These are phyloP conservation scores for Phyllopteryx taeniolatus DNA, from an alignment of 2,113 vertebrate genomes.

Conservation along the genomic window DNA sequence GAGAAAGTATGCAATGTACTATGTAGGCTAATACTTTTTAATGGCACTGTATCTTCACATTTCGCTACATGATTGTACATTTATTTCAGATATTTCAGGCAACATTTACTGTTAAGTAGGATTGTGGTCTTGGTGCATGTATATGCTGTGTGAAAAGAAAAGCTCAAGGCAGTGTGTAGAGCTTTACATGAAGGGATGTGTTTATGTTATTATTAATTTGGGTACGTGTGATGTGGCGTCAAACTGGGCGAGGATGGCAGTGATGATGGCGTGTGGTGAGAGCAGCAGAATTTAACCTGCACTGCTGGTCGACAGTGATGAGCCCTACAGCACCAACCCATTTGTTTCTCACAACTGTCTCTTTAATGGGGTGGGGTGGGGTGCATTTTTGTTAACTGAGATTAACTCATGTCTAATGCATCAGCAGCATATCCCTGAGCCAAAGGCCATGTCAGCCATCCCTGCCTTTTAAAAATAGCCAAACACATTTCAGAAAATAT, in stretches of 20 bases:
- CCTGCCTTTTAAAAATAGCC: constrained; percentile 59
- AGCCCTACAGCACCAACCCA: constrained; percentile 41
- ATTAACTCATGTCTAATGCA: constrained; percentile 70
- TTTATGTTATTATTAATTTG: constrained; percentile 4
- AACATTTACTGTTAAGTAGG: background rate
- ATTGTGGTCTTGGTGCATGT: background rate
- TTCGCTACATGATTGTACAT: background rate
- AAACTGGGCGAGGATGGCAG: constrained; percentile 13
- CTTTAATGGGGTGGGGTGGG: constrained; percentile 12
- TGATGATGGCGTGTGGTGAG: constrained; percentile 26
- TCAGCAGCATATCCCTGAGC: constrained; percentile 50
- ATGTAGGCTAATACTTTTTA: no score
- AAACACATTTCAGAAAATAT: constrained; percentile 63
- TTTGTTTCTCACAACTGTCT: constrained; percentile 45
- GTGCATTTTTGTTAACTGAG: constrained; percentile 62
- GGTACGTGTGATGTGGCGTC: background rate
- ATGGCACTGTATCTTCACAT: background rate
- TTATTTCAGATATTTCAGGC: background rate
- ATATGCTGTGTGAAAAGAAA: constrained; percentile 8
- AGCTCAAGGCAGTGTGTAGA: constrained; percentile 16
- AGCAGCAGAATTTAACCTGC: constrained; percentile 39
- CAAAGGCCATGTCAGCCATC: constrained; percentile 18
- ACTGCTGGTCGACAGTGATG: constrained; percentile 40
- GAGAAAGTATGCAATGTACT: no score
- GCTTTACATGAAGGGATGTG: constrained; percentile 20